Evolutionary conservation across 2,888 invertebrate genomes (phyloP), one percentile per base, ranked within the genome.

Genomic region (Steinernema hermaphroditum): DNA sequence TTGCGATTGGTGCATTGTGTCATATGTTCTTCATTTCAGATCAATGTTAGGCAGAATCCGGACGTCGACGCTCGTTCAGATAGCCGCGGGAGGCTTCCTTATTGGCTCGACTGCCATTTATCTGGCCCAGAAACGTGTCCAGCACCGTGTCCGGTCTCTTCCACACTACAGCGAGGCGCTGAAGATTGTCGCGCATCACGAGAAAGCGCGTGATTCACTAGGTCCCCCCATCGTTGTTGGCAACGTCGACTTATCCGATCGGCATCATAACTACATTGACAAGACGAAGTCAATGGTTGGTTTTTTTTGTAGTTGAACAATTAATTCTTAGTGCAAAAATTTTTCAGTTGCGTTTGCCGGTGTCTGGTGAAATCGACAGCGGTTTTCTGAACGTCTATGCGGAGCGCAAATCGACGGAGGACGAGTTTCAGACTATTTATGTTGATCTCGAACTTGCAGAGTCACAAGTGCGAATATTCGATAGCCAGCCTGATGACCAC

Each of bases 181-280:
- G 50, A 78, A 76, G 54, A 84, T 86, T 62, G 75, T 86, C 43
- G 74, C 75, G 22, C 80, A 80, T n/a, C 85, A 85, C 57, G 79
- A 81, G 12, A 78, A 81, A 68, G 83, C 82, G 43, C 68, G 80
- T 77, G 78, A 77, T 44, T 76, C 77, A 4, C 76, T 85, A 32
- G 85, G 85, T 22, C 73, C 77, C 19, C 85, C 85, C 14, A 83
- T 85, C 74, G 75, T 79, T 54, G 74, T 85, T 14, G 85, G 85
- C 29, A 73, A 75, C 41, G 81, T 86, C 16, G 82, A 85, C 71
- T 70, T 85, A 19, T 74, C 79, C 1, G 85, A 85, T 75, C 75
- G 83, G 24, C 69, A 37, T 62, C 77, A 80, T 68, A 85, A 85
- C 74, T 84, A 81, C 74, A 80, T 86, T 16, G 83, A 78, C 24